Percentiles rank a stretch among this genome's conserved stretches.
phyloP scores from a whole-genome alignment of 2,797 vertebrate genomes.

The Gallinago nigripennis region DNA sequence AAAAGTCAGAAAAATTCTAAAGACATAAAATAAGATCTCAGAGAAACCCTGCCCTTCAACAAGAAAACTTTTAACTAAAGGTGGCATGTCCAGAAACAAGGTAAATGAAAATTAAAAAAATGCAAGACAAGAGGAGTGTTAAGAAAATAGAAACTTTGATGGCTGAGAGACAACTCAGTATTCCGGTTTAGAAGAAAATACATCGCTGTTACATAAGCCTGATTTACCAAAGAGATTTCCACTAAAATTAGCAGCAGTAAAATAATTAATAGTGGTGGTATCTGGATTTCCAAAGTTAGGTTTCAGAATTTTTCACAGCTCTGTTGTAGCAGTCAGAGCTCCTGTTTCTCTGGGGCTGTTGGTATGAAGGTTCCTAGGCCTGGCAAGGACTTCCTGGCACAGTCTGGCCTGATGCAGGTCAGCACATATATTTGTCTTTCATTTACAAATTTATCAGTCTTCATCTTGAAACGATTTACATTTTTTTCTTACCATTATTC shows the following conservation, averaged over 20 bases:
- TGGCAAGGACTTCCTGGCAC: neutral
- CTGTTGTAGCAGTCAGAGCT: neutral
- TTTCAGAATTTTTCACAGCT: neutral
- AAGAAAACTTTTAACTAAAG: neutral
- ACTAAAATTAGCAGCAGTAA: neutral
- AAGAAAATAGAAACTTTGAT: neutral
- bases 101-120: neutral
- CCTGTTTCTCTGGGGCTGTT: neutral
- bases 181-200: neutral
- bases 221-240: neutral
- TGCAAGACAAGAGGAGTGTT: neutral
- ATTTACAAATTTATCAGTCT: neutral
- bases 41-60: neutral
- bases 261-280: neutral
- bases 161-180: neutral
- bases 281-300: neutral
- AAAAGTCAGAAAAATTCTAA: neutral
- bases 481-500: neutral
- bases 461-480: neutral
- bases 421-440: neutral
- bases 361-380: fast-evolving
- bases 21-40: neutral
- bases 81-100: neutral
- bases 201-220: neutral
- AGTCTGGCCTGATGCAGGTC: neutral